phyloP scores from a whole-genome alignment of 2,888 invertebrate species.

The Capitulum mitella region DNA sequence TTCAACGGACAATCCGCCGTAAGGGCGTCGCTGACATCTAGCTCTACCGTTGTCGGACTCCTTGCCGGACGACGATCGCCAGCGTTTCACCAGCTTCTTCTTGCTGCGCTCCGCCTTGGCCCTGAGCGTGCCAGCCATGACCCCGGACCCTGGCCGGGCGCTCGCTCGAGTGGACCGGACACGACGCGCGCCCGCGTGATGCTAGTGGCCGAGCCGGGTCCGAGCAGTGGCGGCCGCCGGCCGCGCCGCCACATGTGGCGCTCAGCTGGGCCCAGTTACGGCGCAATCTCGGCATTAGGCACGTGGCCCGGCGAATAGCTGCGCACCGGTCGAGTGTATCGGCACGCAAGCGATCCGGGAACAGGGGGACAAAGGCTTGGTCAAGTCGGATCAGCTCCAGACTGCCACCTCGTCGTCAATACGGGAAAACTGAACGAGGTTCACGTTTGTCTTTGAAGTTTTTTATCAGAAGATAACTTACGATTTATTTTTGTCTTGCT shows the following conservation, averaged over 20 bases:
- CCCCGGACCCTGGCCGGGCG: neutral
- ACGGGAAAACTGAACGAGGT: too few relatives aligned
- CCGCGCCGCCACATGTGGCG: neutral
- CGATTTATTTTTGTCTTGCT: too few relatives aligned
- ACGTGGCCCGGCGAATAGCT: neutral
- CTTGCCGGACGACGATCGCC: neutral
- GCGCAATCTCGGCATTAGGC: neutral
- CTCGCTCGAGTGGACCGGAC: neutral
- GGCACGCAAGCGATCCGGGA: too few relatives aligned
- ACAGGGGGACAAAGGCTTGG: too few relatives aligned
- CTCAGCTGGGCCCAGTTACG: neutral
- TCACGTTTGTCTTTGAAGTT: too few relatives aligned
- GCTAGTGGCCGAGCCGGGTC: too few relatives aligned
- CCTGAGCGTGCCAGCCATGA: neutral
- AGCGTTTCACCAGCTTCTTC: neutral
- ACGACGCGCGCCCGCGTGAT: too few relatives aligned
- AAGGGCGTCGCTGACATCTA: too few relatives aligned
- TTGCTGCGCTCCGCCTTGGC: constrained; percentile 6
- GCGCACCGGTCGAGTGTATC: neutral
- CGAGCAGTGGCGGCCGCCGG: too few relatives aligned
- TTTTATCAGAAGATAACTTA: too few relatives aligned
- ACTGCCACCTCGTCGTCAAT: too few relatives aligned
- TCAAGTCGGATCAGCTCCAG: neutral
- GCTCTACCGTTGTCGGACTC: neutral
- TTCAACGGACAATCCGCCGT: too few relatives aligned